phyloP scores from a whole-genome alignment of 2,888 invertebrate species.

The Leptopilina syphax region DNA sequence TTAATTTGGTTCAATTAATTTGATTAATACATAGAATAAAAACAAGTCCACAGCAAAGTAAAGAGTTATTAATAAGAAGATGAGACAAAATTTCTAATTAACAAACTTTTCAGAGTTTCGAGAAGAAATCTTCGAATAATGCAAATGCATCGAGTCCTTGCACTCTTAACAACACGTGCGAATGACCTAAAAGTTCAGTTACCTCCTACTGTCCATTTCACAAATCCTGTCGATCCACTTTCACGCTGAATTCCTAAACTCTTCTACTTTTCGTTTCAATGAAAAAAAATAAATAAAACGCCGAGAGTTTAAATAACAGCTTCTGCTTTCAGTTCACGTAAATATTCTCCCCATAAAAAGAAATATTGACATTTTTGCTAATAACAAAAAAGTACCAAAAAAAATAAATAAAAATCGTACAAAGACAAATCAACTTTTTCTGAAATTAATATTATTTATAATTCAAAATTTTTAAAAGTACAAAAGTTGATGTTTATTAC shows the following conservation, averaged over 20 bases:
- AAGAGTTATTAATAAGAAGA: neutral
- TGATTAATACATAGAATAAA: neutral
- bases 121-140: conserved; percentile 17
- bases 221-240: conserved; percentile 38
- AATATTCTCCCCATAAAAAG: too few relatives aligned
- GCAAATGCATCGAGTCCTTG: conserved; percentile 14
- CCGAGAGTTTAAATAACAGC: too few relatives aligned
- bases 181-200: conserved; percentile 35
- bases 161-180: conserved; percentile 27
- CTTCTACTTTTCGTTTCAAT: conserved; percentile 15
- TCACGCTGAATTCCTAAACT: conserved; percentile 33
- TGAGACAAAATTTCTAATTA: neutral
- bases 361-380: too few relatives aligned
- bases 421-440: too few relatives aligned
- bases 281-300: neutral
- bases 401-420: too few relatives aligned
- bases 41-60: neutral
- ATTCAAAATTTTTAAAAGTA: too few relatives aligned
- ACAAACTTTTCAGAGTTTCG: neutral
- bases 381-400: too few relatives aligned
- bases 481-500: too few relatives aligned
- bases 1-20: too few relatives aligned
- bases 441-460: too few relatives aligned
- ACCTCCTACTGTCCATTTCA: conserved; percentile 32
- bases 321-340: too few relatives aligned